phyloP scores from a whole-genome alignment of 2,113 vertebrate species.

The Charina bottae region DNA sequence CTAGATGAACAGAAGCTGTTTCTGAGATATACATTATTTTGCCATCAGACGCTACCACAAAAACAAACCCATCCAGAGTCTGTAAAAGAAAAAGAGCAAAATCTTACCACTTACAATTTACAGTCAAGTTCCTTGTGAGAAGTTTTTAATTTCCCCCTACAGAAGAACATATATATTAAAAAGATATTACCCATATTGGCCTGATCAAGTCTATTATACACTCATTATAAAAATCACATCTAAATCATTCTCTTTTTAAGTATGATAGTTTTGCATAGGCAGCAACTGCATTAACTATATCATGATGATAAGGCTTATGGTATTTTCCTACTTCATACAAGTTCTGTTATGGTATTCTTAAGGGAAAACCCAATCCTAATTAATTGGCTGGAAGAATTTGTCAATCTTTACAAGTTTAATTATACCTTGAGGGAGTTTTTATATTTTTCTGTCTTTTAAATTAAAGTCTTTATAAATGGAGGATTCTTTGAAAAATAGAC shows the following conservation, averaged over 20 bases:
- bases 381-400: slow-evolving; percentile 54
- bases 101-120: background rate
- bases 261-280: slow-evolving; percentile 65
- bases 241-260: slow-evolving; percentile 36
- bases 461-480: slow-evolving; percentile 42
- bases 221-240: slow-evolving; percentile 20
- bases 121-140: background rate
- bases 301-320: slow-evolving; percentile 39
- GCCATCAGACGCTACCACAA: slow-evolving; percentile 92
- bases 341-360: slow-evolving; percentile 68
- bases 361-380: slow-evolving; percentile 43
- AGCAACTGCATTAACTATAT: slow-evolving; percentile 48
- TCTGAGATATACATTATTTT: slow-evolving; percentile 99
- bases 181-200: background rate
- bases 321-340: slow-evolving; percentile 66
- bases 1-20: slow-evolving; percentile 93
- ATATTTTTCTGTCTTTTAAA: slow-evolving; percentile 48
- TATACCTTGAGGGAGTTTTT: slow-evolving; percentile 35
- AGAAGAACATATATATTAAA: slow-evolving; percentile 27
- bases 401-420: slow-evolving; percentile 47
- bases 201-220: background rate
- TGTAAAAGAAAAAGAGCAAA: slow-evolving; percentile 69
- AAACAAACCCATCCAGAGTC: slow-evolving; percentile 96
- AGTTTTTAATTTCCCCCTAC: slow-evolving; percentile 3
- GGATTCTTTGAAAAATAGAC: slow-evolving; percentile 33